Evolutionary conservation across 1,140 invertebrate genomes (phyloP).

Genomic region (Drosophila cardini): DNA sequence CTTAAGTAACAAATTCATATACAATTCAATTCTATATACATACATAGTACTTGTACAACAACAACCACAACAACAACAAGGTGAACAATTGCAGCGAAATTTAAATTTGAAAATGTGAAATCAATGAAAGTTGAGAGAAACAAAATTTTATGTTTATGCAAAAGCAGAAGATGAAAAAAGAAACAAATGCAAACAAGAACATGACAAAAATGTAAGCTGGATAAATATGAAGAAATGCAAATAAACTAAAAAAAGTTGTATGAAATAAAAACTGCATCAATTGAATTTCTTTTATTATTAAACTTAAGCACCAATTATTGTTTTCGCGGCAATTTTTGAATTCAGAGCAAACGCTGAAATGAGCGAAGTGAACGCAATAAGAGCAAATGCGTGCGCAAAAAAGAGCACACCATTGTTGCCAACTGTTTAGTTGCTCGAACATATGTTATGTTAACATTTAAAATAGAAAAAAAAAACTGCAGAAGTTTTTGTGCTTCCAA

Average conservation of each 20-base stretch:
- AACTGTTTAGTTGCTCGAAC: too few species aligned
- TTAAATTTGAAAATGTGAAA: slow-evolving; percentile 12
- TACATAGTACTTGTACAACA: slow-evolving; percentile 31
- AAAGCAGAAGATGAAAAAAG: not conserved
- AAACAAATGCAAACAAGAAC: not conserved
- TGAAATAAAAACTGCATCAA: slow-evolving; percentile 11
- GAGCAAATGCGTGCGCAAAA: too few species aligned
- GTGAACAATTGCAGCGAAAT: slow-evolving; percentile 45
- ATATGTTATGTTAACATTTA: too few species aligned
- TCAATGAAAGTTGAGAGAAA: not conserved
- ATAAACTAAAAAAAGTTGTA: slow-evolving; percentile 71
- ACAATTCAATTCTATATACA: slow-evolving; percentile 26
- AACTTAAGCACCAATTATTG: not conserved
- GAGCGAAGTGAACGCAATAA: too few species aligned
- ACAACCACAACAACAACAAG: slow-evolving; percentile 29
- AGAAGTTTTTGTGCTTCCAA: too few species aligned
- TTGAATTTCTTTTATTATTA: not conserved
- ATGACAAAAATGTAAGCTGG: slow-evolving; percentile 49
- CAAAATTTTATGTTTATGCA: slow-evolving; percentile 8
- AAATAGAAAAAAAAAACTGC: too few species aligned
- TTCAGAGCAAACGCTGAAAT: not conserved
- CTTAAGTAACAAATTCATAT: slow-evolving; percentile 72
- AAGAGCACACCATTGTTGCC: too few species aligned
- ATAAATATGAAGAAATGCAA: slow-evolving; percentile 64
- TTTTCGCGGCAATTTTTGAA: not conserved